These are phyloP conservation scores for Hylia prasina DNA, from an alignment of 2,113 vertebrate species.

Conservation along the genomic window DNA sequence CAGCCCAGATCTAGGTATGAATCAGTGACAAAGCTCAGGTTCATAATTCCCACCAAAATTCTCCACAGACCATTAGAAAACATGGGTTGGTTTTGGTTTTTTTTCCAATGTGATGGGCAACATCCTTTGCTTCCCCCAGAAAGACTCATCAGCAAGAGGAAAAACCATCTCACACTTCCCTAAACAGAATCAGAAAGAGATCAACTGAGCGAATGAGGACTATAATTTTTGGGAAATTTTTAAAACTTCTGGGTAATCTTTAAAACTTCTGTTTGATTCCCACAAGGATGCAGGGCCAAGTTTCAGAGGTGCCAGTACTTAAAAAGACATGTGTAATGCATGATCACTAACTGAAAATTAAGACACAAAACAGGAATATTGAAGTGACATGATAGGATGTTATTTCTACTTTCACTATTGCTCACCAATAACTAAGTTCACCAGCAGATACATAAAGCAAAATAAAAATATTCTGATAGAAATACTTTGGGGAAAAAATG, in stretches of 20 bases:
- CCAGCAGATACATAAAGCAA: background rate
- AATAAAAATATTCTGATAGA: background rate
- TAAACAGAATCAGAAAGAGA: background rate
- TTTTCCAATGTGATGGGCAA: background rate
- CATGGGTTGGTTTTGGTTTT: rapidly evolving
- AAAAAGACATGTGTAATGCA: background rate
- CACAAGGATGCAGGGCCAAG: background rate
- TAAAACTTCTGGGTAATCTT: background rate
- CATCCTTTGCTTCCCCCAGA: background rate
- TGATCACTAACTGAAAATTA: background rate
- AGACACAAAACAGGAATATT: background rate
- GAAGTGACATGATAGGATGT: background rate
- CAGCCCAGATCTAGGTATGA: background rate
- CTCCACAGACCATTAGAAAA: background rate
- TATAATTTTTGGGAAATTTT: background rate
- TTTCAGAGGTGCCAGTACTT: background rate
- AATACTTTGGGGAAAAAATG: background rate
- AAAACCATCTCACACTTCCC: background rate
- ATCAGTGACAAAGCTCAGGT: background rate
- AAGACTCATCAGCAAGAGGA: background rate
- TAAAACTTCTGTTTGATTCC: background rate
- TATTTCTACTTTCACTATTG: background rate
- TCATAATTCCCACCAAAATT: background rate
- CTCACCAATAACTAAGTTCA: background rate
- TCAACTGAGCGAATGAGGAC: background rate